Evolutionary conservation across 2,113 vertebrate species (phyloP).

Genomic region (Pycnonotus jocosus): DNA sequence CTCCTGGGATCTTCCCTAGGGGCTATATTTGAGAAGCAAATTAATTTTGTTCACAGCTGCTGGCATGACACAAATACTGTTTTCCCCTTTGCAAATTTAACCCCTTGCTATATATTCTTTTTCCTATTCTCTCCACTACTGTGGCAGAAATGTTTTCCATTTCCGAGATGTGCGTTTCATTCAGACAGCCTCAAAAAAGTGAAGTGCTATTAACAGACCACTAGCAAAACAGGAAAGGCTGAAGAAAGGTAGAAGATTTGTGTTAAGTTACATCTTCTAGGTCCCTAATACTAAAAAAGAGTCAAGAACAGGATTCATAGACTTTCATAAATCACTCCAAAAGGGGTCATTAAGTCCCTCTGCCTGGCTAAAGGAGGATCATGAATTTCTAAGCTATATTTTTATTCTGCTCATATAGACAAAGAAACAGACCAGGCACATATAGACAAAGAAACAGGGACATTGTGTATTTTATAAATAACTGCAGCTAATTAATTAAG

Average conservation of each 20-base stretch:
- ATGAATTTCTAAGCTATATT: background rate
- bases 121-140: background rate
- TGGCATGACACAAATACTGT: background rate
- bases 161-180: background rate
- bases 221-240: background rate
- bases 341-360: background rate
- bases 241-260: background rate
- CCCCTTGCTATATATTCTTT: background rate
- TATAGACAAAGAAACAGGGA: background rate
- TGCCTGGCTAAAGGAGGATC: background rate
- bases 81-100: background rate
- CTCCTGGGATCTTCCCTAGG: background rate
- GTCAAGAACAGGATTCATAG: background rate
- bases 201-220: background rate
- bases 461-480: background rate
- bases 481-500: background rate
- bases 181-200: background rate
- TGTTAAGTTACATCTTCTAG: background rate
- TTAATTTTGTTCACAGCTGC: constrained; percentile 39
- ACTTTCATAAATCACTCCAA: background rate
- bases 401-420: background rate
- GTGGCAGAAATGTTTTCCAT: background rate
- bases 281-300: background rate
- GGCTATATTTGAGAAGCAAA: constrained; percentile 41
- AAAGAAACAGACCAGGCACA: background rate